Percentiles rank a stretch among this genome's conserved stretches.
Evolutionary conservation across 92 coral and sea anemone genomes (phyloP).

Genomic region (Nematostella vectensis): DNA sequence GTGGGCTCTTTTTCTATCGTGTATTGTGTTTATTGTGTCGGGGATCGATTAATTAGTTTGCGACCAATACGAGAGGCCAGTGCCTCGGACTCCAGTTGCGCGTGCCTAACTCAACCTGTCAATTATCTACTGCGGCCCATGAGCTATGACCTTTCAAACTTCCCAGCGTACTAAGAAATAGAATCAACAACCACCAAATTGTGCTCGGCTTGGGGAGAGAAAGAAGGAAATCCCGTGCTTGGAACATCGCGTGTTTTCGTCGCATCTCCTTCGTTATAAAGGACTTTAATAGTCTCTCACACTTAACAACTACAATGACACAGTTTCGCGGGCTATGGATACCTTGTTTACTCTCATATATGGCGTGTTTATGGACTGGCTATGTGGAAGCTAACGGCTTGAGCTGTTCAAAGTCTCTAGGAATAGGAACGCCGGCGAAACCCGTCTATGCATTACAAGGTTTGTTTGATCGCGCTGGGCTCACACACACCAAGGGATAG

Average conservation of each 20-base stretch:
- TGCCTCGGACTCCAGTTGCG: not conserved
- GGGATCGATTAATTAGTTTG: slow-evolving; percentile 1
- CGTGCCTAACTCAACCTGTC: not conserved
- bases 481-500: too few relatives aligned
- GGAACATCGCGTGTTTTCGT: not conserved
- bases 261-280: not conserved
- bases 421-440: slow-evolving; percentile 22
- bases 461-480: not conserved
- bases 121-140: not conserved
- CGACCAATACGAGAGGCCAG: slow-evolving; percentile 1
- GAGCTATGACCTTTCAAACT: slow-evolving; percentile 3
- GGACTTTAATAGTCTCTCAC: not conserved
- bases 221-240: not conserved
- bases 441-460: slow-evolving; percentile 49
- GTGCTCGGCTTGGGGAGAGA: not conserved
- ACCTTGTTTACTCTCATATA: not conserved
- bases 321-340: not conserved
- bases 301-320: not conserved
- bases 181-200: not conserved
- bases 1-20: too few relatives aligned
- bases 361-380: slow-evolving; percentile 23
- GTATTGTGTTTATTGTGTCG: slow-evolving; percentile 1
- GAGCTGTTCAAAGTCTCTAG: slow-evolving; percentile 59
- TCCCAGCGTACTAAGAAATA: not conserved
- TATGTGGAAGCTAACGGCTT: slow-evolving; percentile 5